phyloP scores from a whole-genome alignment of 2,888 invertebrate genomes.

The Drepanosiphum platanoidis region DNA sequence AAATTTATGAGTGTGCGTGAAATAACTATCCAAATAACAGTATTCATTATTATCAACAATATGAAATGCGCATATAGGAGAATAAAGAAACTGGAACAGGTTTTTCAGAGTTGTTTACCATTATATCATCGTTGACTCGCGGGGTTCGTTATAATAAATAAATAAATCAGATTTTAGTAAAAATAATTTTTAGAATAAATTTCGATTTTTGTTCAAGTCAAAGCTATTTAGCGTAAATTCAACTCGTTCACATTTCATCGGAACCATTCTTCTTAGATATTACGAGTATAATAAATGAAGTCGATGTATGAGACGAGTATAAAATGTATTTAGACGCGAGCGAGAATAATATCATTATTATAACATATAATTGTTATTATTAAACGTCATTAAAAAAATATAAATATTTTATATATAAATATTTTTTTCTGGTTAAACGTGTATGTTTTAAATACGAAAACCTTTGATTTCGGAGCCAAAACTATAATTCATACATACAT shows the following conservation, averaged over 20 bases:
- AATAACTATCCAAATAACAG: not conserved
- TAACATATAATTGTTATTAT: not conserved
- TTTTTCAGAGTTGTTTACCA: not conserved
- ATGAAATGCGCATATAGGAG: not conserved
- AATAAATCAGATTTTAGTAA: not conserved
- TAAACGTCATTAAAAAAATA: no score
- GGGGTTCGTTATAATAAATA: no score
- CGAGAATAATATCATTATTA: not conserved
- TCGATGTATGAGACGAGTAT: no score
- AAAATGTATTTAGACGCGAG: not conserved
- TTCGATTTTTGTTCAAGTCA: not conserved
- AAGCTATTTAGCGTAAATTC: conserved; percentile 6
- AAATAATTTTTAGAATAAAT: not conserved
- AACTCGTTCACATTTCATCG: conserved; percentile 1
- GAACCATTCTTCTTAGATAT: not conserved
- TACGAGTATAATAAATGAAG: not conserved
- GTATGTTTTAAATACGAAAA: no score
- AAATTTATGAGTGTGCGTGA: not conserved
- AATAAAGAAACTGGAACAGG: not conserved
- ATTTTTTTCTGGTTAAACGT: no score
- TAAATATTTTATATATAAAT: no score
- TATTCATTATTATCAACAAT: not conserved
- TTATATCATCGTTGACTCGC: not conserved
- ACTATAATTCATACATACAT: no score
- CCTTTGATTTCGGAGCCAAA: no score